phyloP scores from a whole-genome alignment of 1,140 invertebrate genomes.

The Paraescarpia echinospica region DNA sequence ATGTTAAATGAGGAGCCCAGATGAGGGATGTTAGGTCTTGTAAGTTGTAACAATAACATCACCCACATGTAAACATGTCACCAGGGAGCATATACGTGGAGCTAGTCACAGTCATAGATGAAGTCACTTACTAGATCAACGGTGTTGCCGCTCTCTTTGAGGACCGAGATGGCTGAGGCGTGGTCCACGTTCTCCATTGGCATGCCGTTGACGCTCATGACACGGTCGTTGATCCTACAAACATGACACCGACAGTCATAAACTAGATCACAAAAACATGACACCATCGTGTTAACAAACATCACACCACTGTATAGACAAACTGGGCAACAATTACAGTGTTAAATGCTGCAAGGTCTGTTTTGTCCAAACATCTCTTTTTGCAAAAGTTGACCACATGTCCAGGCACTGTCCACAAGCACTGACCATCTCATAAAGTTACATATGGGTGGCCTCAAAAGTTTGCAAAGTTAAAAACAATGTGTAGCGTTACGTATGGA shows the following conservation, averaged over 20 bases:
- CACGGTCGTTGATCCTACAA: conserved; percentile 94
- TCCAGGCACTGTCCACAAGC: background rate
- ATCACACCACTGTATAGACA: background rate
- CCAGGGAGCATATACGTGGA: background rate
- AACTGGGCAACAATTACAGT: background rate
- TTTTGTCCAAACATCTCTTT: background rate
- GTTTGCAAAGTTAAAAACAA: too few relatives aligned
- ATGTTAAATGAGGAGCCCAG: background rate
- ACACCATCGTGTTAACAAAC: background rate
- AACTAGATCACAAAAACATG: background rate
- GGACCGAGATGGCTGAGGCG: conserved; percentile 65
- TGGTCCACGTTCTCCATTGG: conserved; percentile 97
- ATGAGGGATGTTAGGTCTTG: background rate
- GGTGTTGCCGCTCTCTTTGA: conserved; percentile 54
- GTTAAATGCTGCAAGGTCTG: too few relatives aligned
- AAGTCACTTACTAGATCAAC: conserved; percentile 47
- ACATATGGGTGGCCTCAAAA: background rate
- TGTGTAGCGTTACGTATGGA: too few relatives aligned
- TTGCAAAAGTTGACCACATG: conserved; percentile 3
- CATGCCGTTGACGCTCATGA: conserved; percentile 94
- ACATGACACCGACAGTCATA: conserved; percentile 20
- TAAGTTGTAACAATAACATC: background rate
- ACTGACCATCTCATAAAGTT: background rate
- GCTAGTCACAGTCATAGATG: background rate
- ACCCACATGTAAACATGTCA: background rate